phyloP scores from a whole-genome alignment of 2,113 vertebrate species.

The Percina caprodes region DNA sequence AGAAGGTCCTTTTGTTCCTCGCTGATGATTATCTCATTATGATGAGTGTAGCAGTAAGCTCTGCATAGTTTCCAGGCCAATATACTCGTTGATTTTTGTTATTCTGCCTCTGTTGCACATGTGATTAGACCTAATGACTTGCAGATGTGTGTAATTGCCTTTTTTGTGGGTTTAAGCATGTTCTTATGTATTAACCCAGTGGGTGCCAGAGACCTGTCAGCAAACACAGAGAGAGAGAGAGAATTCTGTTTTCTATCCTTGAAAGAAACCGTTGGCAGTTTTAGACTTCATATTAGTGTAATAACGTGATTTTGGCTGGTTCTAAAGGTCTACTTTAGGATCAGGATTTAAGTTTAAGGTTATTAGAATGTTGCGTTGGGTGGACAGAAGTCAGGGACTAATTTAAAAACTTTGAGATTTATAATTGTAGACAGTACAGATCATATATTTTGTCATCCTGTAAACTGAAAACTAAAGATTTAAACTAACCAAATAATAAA shows the following conservation, averaged over 20 bases:
- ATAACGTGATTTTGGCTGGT: conserved; percentile 6
- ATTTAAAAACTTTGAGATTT: not conserved
- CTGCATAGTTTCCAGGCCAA: conserved; percentile 53
- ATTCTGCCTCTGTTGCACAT: conserved; percentile 52
- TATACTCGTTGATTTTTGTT: conserved; percentile 21
- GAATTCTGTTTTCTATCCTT: conserved; percentile 15
- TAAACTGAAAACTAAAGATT: not conserved
- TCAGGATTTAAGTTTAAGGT: conserved; percentile 4
- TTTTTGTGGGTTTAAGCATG: conserved; percentile 69
- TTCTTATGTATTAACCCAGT: conserved; percentile 61
- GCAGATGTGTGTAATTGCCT: conserved; percentile 77
- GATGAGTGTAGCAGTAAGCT: conserved; percentile 31
- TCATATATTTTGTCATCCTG: not conserved
- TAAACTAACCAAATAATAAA: not conserved
- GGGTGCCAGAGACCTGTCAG: conserved; percentile 48
- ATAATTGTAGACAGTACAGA: not conserved
- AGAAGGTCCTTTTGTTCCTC: conserved; percentile 11
- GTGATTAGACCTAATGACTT: conserved; percentile 76
- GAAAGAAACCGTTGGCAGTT: not conserved
- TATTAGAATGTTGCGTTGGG: not conserved
- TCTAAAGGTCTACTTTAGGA: not conserved
- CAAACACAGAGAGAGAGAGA: not conserved
- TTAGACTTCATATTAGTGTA: conserved; percentile 2
- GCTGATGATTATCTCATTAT: conserved; percentile 46
- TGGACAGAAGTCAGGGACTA: not conserved